Evolutionary conservation across 2,113 vertebrate species (phyloP), one percentile per base, ranked within the genome.

Genomic region (Amblyornis subalaris): DNA sequence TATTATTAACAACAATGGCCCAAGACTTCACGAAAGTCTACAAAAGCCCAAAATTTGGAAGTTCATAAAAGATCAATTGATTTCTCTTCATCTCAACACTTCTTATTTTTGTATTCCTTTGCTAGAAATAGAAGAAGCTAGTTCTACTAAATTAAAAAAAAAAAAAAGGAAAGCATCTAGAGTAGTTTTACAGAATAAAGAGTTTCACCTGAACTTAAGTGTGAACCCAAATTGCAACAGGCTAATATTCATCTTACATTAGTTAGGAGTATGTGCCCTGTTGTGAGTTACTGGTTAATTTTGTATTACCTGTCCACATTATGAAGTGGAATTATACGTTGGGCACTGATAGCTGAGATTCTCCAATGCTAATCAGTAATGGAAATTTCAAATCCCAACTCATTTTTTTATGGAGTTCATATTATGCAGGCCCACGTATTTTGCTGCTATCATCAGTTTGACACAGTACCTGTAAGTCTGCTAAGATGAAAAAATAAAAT

Each of bases 291-390:
- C 38, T 74, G 3, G 24, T 70, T 92, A 89, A 83, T 90, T 85
- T 92, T 83, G 14, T 36, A 44, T 75, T 75, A 45, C 22, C 23
- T 81, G 40, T 48, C 7, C 3, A 85, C 36, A 58, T 83, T 72
- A 74, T 67, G 70, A 84, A 92, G 65, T 69, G 14, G 26, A 93
- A 90, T 89, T 89, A 82, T 74, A 92, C 31, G 28, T 87, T 89
- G 48, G 45, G 16, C 66, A 85, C 21, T 55, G 58, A 17, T 60
- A 60, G 67, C 40, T 88, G n/a, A 80, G 74, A 72, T 85, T 95
- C 90, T 87, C 85, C 44, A 45, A 29, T 35, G 35, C 64, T 95
- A 92, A 93, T 73, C 53, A 80, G 50, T 51, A 95, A 90, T 72
- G 35, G 33, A 96, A 95, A 53, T 80, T 54, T 20, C 16, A 38